These are phyloP conservation scores for Marmota flaviventris DNA, from an alignment of 2,113 vertebrate species.

Conservation along the genomic window DNA sequence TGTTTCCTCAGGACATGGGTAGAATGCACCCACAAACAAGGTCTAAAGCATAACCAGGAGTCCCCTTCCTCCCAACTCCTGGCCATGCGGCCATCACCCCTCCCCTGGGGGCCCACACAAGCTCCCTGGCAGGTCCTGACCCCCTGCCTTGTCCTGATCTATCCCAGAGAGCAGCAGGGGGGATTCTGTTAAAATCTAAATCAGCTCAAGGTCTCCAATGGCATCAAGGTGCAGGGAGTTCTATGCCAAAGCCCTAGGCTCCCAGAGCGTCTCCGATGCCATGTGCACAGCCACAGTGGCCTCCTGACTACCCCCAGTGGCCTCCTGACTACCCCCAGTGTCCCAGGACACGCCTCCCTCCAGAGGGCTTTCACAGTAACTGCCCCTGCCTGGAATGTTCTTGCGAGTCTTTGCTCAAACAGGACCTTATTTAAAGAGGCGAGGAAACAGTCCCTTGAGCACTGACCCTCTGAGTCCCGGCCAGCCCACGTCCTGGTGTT, in stretches of 20 bases:
- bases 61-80: background rate
- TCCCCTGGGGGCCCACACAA: background rate
- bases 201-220: background rate
- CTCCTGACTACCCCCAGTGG: background rate
- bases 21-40: background rate
- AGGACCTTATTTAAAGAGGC: background rate
- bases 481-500: too few species aligned
- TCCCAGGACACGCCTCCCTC: background rate
- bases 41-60: background rate
- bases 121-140: too few species aligned
- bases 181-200: background rate
- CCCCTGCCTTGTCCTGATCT: background rate
- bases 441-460: background rate
- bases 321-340: background rate
- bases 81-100: too few species aligned
- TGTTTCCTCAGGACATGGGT: background rate
- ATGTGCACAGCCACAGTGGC: background rate
- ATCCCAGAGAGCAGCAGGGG: background rate
- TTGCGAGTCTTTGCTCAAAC: background rate
- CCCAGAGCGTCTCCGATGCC: too few species aligned
- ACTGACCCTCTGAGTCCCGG: fast-evolving
- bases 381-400: background rate
- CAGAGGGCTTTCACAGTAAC: background rate
- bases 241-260: background rate
- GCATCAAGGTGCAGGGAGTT: background rate